Conservation (phyloP, 2,888 invertebrate species). For the Amiota minor region DNA sequence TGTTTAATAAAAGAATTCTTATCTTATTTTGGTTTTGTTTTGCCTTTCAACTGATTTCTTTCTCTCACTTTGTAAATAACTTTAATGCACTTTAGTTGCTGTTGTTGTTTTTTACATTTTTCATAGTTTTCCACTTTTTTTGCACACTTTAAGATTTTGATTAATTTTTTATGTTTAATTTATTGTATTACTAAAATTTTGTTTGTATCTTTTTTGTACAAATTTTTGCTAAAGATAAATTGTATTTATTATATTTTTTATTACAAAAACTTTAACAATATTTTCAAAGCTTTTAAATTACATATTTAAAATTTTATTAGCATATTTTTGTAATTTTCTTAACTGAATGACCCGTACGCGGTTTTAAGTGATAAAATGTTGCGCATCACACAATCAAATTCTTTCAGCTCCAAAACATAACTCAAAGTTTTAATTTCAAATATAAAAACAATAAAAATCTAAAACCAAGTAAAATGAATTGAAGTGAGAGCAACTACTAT, state of each 20-base stretch:
- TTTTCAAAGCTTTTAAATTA: slow-evolving; percentile 6
- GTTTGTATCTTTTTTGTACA: not conserved
- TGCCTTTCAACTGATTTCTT: not conserved
- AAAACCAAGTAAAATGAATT: too few relatives aligned
- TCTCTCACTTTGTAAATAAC: not conserved
- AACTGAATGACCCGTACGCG: not conserved
- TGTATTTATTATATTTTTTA: not conserved
- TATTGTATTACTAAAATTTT: slow-evolving; percentile 10
- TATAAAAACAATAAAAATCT: too few relatives aligned
- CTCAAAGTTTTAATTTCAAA: not conserved
- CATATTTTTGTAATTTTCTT: not conserved
- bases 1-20: not conserved
- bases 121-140: not conserved
- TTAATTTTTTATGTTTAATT: not conserved
- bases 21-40: not conserved
- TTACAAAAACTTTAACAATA: slow-evolving; percentile 14
- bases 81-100: not conserved
- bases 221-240: not conserved
- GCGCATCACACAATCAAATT: not conserved
- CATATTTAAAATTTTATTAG: not conserved
- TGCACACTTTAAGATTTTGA: not conserved
- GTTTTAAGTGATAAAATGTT: not conserved
- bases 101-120: too few relatives aligned
- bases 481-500: too few relatives aligned
- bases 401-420: not conserved